Percentiles rank a stretch among this genome's conserved stretches.
phyloP scores from a whole-genome alignment of 2,888 invertebrate species.

The Artemia sinica region DNA sequence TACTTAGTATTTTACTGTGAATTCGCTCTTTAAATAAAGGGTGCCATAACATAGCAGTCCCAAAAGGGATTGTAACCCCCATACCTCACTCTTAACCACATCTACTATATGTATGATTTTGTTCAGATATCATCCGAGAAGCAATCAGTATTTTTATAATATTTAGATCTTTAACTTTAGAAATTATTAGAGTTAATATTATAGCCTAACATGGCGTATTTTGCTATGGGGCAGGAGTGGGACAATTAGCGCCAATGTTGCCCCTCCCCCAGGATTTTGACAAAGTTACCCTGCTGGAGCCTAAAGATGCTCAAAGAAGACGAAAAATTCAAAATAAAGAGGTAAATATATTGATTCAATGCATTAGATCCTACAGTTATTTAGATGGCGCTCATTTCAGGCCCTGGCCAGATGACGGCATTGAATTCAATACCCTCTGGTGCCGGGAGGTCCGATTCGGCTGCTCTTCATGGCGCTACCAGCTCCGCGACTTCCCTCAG shows the following conservation, averaged over 20 bases:
- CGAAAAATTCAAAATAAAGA: neutral
- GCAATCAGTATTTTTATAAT: conserved; percentile 11
- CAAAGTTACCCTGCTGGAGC: too few relatives aligned
- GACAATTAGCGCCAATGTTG: too few relatives aligned
- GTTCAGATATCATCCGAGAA: neutral
- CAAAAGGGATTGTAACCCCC: too few relatives aligned
- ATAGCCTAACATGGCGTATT: too few relatives aligned
- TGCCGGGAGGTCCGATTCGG: conserved; percentile 66
- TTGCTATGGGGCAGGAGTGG: too few relatives aligned
- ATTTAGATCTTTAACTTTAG: conserved; percentile 21
- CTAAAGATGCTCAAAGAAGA: conserved; percentile 23
- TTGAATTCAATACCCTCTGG: conserved; percentile 82
- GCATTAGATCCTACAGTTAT: neutral
- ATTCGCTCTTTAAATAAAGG: too few relatives aligned
- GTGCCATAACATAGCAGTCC: too few relatives aligned
- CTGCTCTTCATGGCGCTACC: conserved; percentile 68
- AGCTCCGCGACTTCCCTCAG: conserved; percentile 85
- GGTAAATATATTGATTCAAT: neutral
- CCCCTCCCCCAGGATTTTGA: too few relatives aligned
- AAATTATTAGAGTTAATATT: conserved; percentile 20
- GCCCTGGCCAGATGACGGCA: conserved; percentile 67
- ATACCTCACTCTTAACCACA: too few relatives aligned
- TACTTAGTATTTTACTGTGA: too few relatives aligned
- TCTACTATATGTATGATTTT: neutral
- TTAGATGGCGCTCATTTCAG: conserved; percentile 33